phyloP scores from a whole-genome alignment of 2,888 invertebrate genomes.

The Aquatica leii region DNA sequence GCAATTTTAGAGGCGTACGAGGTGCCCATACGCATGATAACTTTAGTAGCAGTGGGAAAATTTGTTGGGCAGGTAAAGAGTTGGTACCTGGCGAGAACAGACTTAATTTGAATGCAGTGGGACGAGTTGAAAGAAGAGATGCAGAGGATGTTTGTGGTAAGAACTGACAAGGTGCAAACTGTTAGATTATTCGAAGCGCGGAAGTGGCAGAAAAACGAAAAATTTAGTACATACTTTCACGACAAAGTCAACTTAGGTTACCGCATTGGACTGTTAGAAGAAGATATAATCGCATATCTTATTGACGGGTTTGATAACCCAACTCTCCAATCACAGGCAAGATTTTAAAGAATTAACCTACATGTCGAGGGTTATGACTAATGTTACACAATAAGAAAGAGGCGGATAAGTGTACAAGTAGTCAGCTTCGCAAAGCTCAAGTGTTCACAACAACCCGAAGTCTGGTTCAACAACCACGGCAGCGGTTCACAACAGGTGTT shows the following conservation, averaged over 20 bases:
- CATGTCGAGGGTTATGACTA: not conserved
- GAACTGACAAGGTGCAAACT: not conserved
- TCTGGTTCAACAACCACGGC: not conserved
- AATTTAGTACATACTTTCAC: not conserved
- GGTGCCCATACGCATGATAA: not conserved
- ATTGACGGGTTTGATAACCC: not conserved
- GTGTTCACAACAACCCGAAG: not conserved
- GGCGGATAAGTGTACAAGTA: not conserved
- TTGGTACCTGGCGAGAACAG: not conserved
- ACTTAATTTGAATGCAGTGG: conserved; percentile 4
- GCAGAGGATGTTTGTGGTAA: not conserved
- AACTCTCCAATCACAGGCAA: not conserved
- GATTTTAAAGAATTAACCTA: not conserved
- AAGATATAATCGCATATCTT: not conserved
- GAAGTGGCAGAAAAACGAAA: not conserved
- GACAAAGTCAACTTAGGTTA: not conserved
- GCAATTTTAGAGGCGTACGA: conserved; percentile 8
- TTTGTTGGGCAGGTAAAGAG: conserved; percentile 1
- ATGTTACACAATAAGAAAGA: not conserved
- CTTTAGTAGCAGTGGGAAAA: conserved; percentile 1
- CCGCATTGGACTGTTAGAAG: not conserved
- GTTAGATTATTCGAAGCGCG: conserved; percentile 5
- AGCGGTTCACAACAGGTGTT: not conserved
- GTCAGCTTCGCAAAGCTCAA: not conserved
- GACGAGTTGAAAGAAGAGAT: not conserved